phyloP scores from a whole-genome alignment of 2,113 vertebrate species.

The Silurus glanis region DNA sequence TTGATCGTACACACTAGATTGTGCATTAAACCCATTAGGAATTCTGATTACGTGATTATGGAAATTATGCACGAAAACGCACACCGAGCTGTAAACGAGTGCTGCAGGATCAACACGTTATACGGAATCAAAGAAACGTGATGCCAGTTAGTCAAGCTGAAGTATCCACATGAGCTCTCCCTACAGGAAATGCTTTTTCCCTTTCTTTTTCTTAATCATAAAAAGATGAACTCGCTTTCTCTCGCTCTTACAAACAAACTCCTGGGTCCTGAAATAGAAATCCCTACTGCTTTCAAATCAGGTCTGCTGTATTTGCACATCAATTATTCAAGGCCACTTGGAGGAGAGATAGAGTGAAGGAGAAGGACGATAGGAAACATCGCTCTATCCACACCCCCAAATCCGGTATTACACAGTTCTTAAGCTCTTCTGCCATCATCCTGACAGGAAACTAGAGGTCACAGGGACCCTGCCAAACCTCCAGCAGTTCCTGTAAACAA shows the following conservation, averaged over 20 bases:
- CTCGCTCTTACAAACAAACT: not conserved
- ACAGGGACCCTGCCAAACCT: slow-evolving; percentile 58
- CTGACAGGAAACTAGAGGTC: slow-evolving; percentile 51
- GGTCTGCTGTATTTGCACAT: slow-evolving; percentile 45
- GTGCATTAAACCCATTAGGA: not conserved
- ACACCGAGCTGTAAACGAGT: not conserved
- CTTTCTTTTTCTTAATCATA: too few relatives aligned
- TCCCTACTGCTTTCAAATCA: slow-evolving; percentile 62
- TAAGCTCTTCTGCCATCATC: not conserved
- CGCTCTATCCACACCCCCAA: slow-evolving; percentile 41
- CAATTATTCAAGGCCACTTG: slow-evolving; percentile 65
- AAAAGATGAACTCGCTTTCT: not conserved
- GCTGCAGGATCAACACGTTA: not conserved
- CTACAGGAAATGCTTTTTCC: not conserved
- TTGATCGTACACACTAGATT: not conserved
- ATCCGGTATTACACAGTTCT: slow-evolving; percentile 36
- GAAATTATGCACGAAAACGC: not conserved
- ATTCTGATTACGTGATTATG: not conserved
- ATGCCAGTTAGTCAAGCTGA: slow-evolving; percentile 2
- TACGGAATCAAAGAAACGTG: not conserved
- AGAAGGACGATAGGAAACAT: slow-evolving; percentile 56
- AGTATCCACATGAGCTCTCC: not conserved
- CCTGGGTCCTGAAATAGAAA: slow-evolving; percentile 60
- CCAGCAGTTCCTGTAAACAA: slow-evolving; percentile 47
- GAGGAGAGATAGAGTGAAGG: not conserved